phyloP scores from a whole-genome alignment of 2,888 invertebrate genomes.

The Chrysolina haemoptera region DNA sequence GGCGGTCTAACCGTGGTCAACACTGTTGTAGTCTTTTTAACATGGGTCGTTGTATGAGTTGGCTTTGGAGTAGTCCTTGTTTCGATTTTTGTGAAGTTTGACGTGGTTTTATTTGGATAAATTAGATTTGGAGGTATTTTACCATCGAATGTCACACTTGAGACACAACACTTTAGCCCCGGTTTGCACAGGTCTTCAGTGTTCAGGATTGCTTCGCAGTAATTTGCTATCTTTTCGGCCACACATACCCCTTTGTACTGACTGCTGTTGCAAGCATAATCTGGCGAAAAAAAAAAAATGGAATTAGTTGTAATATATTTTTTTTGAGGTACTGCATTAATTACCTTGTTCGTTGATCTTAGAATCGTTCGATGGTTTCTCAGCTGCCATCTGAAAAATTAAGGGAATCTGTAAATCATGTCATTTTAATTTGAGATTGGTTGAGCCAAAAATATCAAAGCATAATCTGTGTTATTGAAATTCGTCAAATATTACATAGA shows the following conservation, averaged over 20 bases:
- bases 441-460: too few species aligned
- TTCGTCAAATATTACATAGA: too few species aligned
- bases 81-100: conserved; percentile 68
- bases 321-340: background rate
- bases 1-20: conserved; percentile 67
- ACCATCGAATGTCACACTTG: conserved; percentile 80
- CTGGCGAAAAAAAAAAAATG: conserved; percentile 33
- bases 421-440: background rate
- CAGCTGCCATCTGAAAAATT: conserved; percentile 55
- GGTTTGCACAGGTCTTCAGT: conserved; percentile 81
- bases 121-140: conserved; percentile 81
- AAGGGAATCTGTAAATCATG: conserved; percentile 28
- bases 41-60: conserved; percentile 62
- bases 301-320: too few species aligned
- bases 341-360: conserved; percentile 51
- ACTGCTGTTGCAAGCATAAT: conserved; percentile 71
- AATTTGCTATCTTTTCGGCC: conserved; percentile 84
- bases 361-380: conserved; percentile 51
- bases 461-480: too few species aligned
- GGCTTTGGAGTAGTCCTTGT: conserved; percentile 65
- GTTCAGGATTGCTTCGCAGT: conserved; percentile 88
- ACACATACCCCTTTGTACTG: conserved; percentile 81
- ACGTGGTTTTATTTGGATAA: conserved; percentile 77
- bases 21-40: conserved; percentile 62
- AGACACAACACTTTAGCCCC: conserved; percentile 87